Evolutionary conservation across 2,888 invertebrate genomes (phyloP).

Genomic region (Napeogenes inachia): DNA sequence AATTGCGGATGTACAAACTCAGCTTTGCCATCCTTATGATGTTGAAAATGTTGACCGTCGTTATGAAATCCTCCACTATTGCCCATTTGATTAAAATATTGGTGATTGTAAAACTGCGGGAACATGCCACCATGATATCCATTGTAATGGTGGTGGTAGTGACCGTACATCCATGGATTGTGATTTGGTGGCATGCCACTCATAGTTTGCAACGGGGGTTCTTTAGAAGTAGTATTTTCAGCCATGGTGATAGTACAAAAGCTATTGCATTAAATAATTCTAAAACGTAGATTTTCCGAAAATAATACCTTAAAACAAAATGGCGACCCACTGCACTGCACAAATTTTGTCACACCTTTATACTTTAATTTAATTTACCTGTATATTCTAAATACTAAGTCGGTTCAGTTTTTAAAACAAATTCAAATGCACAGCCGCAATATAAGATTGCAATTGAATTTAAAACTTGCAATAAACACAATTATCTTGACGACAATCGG

Average conservation of each 20-base stretch:
- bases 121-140: conserved; percentile 67
- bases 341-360: conserved; percentile 8
- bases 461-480: no score
- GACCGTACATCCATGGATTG: conserved; percentile 68
- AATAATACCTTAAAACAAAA: conserved; percentile 39
- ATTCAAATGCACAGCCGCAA: neutral
- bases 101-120: conserved; percentile 72
- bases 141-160: conserved; percentile 61
- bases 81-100: conserved; percentile 66
- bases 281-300: conserved; percentile 21
- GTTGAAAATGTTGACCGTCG: conserved; percentile 54
- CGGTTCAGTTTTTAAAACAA: neutral
- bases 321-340: conserved; percentile 40
- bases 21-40: conserved; percentile 49
- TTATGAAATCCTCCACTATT: conserved; percentile 42
- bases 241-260: conserved; percentile 44
- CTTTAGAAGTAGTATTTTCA: conserved; percentile 61
- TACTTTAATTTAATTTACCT: conserved; percentile 14
- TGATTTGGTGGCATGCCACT: conserved; percentile 63
- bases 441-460: no score
- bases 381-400: conserved; percentile 3
- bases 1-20: conserved; percentile 52
- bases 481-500: neutral
- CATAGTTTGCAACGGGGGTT: conserved; percentile 69
- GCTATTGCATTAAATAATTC: conserved; percentile 5